Base-by-base conservation (phyloP, 2,888 invertebrate species). In the Liodrosophila aerea region DNA sequence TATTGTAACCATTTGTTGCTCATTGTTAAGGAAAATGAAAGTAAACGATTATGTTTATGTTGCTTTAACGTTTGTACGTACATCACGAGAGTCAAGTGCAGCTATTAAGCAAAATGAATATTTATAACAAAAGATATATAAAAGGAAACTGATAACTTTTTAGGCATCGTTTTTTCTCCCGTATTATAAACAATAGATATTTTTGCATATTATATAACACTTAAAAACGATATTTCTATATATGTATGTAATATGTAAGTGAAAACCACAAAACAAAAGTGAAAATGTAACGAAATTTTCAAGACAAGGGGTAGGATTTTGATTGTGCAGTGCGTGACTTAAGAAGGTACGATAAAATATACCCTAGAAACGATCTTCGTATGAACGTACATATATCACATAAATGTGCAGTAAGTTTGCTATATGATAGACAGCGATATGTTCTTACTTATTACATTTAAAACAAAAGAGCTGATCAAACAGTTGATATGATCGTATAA, bases 201-300 rank as follows among this genome's bases (percentile, higher is more conserved):
- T 83, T 80, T 70, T 74, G 67, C 85, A 83, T 85, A 85, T 78
- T 78, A 85, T 67, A 46, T 62, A 70, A 85, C 73, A 81, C 84
- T 81, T 56, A 47, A 47, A 75, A 73, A 69, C 27, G 53, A 65
- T 73, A 73, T 71, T 66, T 73, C 66, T 67, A 77, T 64, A 45
- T 47, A 61, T 80, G 73, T 76, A 78, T 60, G 68, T 76, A 72
- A 62, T 57, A 54, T 63, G 62, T 77, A 82, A 77, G 76, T 69
- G 64, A 64, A 71, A 51, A 64, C 36, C 54, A 43, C 44, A 44
- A 15, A 8, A 51, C 57, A 34, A 50, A 36, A 9, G 16, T 34
- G 60, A 59, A 49, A 65, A 43, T 27, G 53, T 37, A 18, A 47
- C 27, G 34, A 47, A 47, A 47, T 9, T 22, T 49, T 43, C 64